Evolutionary conservation across 2,113 vertebrate species (phyloP), one percentile per base, ranked within the genome.

Genomic region (Gallinago jamesoni): DNA sequence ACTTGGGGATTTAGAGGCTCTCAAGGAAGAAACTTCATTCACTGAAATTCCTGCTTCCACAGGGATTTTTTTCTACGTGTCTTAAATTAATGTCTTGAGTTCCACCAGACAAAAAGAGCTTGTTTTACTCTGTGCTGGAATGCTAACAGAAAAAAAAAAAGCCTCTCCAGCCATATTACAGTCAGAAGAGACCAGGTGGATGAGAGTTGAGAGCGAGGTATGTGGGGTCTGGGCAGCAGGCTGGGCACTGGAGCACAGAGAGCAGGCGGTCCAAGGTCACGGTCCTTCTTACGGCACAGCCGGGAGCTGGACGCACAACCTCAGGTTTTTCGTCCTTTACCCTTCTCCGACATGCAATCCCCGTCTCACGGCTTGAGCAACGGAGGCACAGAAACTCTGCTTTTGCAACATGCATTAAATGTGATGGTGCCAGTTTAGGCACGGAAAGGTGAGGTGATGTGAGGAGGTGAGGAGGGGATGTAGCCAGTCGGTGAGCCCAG

Each of bases 231-330:
- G 84, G 55, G 84, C 50, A 69, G 81, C 77, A 76, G 74, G 77
- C n/a, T 85, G 84, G 87, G 67, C 37, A 20, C 47, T 63, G 78
- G 89, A 92, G 77, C 89, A 73, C 55, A 33, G 85, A 85, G 79
- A 87, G 89, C 81, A 57, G 53, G 63, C 48, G 1, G 70, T 62
- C 89, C 96, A 96, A 95, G 94, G 94, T 96, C 75, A 85, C 2
- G 6, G 52, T 17, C 27, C 52, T 72, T 84, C 2, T 3, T 27
- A 39, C 0, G 37, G 70, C 67, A 48, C 66, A 77, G 56, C 77
- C 76, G 52, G 62, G 70, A 94, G 45, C 41, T 52, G 67, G 50
- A 35, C 5, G 27, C 73, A 15, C 53, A 56, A 31, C 56, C 52
- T 47, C 21, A 47, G 72, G 45, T 76, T 87, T 87, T 60, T 56